A percentile compares a stretch with the other conserved stretches of the same genome.
These are phyloP conservation scores for Dysdera silvatica DNA, from an alignment of 1,140 invertebrate genomes.

Conservation along the genomic window DNA sequence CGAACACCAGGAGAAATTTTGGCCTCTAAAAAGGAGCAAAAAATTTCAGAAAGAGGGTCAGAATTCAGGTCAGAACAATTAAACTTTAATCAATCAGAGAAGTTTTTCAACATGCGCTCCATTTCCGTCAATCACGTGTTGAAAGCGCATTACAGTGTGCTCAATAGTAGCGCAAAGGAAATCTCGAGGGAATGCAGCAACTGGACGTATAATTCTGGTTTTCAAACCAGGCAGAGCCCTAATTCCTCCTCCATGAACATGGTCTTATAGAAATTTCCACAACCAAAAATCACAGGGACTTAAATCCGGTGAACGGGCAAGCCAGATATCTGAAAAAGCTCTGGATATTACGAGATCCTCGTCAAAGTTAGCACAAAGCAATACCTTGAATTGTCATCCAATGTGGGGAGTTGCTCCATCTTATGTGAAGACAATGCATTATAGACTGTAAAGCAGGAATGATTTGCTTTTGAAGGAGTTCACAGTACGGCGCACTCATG, in stretches of 20 bases:
- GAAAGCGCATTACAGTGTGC: constrained; percentile 6
- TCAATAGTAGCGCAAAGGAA: too few relatives aligned
- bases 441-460: constrained; percentile 11
- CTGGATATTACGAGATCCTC: not conserved
- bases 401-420: constrained; percentile 5
- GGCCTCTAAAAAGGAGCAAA: not conserved
- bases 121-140: constrained; percentile 1
- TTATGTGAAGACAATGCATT: constrained; percentile 12
- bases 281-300: constrained; percentile 1
- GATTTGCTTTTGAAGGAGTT: not conserved
- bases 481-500: not conserved
- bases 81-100: not conserved
- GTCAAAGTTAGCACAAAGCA: not conserved
- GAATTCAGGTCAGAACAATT: not conserved
- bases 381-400: not conserved
- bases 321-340: not conserved
- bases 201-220: not conserved
- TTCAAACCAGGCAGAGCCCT: constrained; percentile 4
- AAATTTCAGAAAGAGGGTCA: not conserved
- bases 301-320: not conserved
- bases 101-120: constrained; percentile 1
- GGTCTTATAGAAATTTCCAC: not conserved
- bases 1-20: too few relatives aligned
- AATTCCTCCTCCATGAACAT: not conserved
- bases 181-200: constrained; percentile 1